Conservation (phyloP, 30 jellyfish, hydroid and myxozoan genomes). For the Phacellophora camtschatica region DNA sequence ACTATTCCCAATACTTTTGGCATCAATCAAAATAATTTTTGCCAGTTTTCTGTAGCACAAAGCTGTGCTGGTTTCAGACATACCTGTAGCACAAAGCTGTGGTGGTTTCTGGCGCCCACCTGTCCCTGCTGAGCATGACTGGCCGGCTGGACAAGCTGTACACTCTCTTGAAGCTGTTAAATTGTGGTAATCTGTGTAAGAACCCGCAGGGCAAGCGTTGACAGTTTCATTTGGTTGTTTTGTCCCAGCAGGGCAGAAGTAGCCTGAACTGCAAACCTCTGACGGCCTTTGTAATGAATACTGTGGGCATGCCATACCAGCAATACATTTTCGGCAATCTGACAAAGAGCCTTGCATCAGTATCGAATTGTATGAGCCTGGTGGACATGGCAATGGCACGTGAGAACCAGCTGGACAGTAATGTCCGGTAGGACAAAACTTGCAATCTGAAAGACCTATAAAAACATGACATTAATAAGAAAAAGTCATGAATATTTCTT, state of each 20-base stretch:
- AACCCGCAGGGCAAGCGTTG: slow-evolving; percentile 98
- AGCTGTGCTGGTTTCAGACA: background rate
- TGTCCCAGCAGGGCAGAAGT: slow-evolving; percentile 98
- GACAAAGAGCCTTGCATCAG: slow-evolving; percentile 54
- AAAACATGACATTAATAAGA: too few relatives aligned
- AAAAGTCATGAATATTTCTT: too few relatives aligned
- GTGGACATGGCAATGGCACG: slow-evolving; percentile 85
- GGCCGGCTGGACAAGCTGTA: slow-evolving; percentile 88
- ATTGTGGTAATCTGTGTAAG: slow-evolving; percentile 88
- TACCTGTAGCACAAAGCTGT: slow-evolving; percentile 92
- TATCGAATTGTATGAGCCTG: slow-evolving; percentile 91
- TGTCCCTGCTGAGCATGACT: slow-evolving; percentile 95
- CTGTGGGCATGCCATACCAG: slow-evolving; percentile 99
- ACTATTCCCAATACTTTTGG: too few relatives aligned
- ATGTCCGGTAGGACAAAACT: slow-evolving; percentile 86
- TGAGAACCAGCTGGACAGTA: slow-evolving; percentile 81
- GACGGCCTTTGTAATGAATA: slow-evolving; percentile 85
- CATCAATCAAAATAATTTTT: too few relatives aligned
- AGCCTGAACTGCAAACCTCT: slow-evolving; percentile 88
- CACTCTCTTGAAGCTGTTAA: slow-evolving; percentile 87
- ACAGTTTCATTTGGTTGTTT: slow-evolving; percentile 78
- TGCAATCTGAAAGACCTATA: slow-evolving; percentile 84
- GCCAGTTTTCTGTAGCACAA: too few relatives aligned
- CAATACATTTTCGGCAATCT: slow-evolving; percentile 83
- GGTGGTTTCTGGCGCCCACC: slow-evolving; percentile 99